These are phyloP conservation scores for Temnothorax curvispinosus DNA, from an alignment of 1,140 invertebrate species.

Conservation along the genomic window DNA sequence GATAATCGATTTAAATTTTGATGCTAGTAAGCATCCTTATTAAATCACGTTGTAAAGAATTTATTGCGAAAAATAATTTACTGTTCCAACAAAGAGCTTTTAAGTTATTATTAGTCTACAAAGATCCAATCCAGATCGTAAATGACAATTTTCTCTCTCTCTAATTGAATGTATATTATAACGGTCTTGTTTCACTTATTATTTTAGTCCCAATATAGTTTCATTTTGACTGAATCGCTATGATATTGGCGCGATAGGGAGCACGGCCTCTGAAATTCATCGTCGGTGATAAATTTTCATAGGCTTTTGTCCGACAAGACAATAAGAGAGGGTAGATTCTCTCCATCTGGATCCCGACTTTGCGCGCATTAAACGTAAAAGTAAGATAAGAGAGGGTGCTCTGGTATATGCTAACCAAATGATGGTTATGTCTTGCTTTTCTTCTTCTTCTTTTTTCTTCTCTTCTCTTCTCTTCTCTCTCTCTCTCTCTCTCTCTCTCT, in stretches of 20 bases:
- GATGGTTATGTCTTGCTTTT: background rate
- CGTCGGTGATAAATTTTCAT: constrained; percentile 54
- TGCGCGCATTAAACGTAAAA: constrained; percentile 29
- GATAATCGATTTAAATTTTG: too few species aligned
- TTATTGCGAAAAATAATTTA: too few species aligned
- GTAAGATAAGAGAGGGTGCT: background rate
- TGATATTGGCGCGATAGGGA: background rate
- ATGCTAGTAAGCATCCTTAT: too few species aligned
- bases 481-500: background rate
- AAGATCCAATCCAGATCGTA: too few species aligned
- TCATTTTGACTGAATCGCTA: background rate
- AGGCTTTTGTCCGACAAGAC: constrained; percentile 37
- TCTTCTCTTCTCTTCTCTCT: background rate
- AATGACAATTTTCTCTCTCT: too few species aligned
- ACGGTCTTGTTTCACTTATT: too few species aligned
- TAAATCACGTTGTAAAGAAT: too few species aligned
- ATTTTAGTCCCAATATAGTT: too few species aligned
- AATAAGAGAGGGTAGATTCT: constrained; percentile 38
- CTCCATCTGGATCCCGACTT: background rate
- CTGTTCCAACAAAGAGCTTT: too few species aligned
- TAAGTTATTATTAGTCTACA: too few species aligned
- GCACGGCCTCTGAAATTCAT: constrained; percentile 32
- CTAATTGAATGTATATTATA: too few species aligned
- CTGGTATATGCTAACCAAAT: constrained; percentile 10
- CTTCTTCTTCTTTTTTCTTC: too few species aligned